Evolutionary conservation across 2,888 invertebrate genomes (phyloP).

Genomic region (Cantharis rustica): DNA sequence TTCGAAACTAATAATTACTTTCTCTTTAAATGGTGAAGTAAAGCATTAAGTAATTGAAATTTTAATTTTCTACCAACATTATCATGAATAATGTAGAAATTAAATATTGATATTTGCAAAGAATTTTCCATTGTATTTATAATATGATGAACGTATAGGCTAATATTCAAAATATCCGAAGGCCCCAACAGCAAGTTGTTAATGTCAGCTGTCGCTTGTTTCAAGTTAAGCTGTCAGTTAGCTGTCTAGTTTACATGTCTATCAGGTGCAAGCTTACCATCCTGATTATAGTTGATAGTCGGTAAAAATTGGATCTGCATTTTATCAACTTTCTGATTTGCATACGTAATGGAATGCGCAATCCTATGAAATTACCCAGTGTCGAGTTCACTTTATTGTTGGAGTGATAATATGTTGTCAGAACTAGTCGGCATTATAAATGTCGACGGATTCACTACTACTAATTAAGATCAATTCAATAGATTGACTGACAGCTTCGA

Average conservation of each 20-base stretch:
- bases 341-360: conserved; percentile 50
- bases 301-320: conserved; percentile 54
- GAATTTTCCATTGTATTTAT: conserved; percentile 35
- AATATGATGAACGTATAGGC: conserved; percentile 47
- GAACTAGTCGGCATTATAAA: conserved; percentile 32
- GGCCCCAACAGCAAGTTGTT: conserved; percentile 54
- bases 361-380: conserved; percentile 43
- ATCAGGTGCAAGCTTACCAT: conserved; percentile 49
- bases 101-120: conserved; percentile 3
- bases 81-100: neutral
- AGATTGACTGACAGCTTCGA: conserved; percentile 44
- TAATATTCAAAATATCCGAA: conserved; percentile 58
- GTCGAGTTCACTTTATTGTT: conserved; percentile 42
- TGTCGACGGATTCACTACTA: conserved; percentile 39
- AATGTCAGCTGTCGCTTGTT: conserved; percentile 56
- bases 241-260: conserved; percentile 60
- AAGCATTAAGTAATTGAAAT: neutral
- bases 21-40: neutral
- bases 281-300: conserved; percentile 50
- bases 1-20: neutral
- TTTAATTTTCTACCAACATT: neutral
- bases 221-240: conserved; percentile 61
- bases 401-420: conserved; percentile 37
- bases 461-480: conserved; percentile 50
- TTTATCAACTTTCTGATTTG: conserved; percentile 53